These are phyloP conservation scores for Lutjanus argentimaculatus DNA, from an alignment of 2,797 vertebrate species.

Conservation along the genomic window DNA sequence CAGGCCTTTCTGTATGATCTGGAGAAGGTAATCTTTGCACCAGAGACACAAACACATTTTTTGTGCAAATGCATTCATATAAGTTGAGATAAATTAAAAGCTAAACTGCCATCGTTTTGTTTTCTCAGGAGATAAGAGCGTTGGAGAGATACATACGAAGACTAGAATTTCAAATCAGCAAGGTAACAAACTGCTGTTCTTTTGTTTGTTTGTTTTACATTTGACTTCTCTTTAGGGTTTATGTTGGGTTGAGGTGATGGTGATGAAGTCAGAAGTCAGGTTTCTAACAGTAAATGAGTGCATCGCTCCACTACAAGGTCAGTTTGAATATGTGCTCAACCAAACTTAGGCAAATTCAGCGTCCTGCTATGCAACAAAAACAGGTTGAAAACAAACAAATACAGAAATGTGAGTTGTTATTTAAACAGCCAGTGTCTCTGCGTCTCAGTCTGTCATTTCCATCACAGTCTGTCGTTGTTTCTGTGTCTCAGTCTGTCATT, in stretches of 20 bases:
- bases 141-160: conserved; percentile 93
- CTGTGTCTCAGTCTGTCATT: too few relatives aligned
- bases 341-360: neutral
- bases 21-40: conserved; percentile 90
- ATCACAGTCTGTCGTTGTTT: too few relatives aligned
- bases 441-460: too few relatives aligned
- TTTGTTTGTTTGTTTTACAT: neutral
- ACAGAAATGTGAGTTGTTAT: neutral
- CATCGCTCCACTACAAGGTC: too few relatives aligned
- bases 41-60: neutral
- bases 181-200: conserved; percentile 81
- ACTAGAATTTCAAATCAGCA: conserved; percentile 97
- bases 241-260: neutral
- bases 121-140: conserved; percentile 90
- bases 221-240: neutral
- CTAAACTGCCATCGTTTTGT: neutral
- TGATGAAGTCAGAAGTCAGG: neutral
- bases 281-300: too few relatives aligned
- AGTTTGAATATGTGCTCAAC: too few relatives aligned
- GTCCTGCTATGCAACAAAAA: too few relatives aligned
- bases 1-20: conserved; percentile 97
- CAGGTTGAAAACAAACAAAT: neutral
- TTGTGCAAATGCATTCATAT: too few relatives aligned
- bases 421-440: too few relatives aligned
- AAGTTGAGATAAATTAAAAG: too few relatives aligned